phyloP scores from a whole-genome alignment of 2,797 vertebrate genomes.

The Toxotes lorentzi region DNA sequence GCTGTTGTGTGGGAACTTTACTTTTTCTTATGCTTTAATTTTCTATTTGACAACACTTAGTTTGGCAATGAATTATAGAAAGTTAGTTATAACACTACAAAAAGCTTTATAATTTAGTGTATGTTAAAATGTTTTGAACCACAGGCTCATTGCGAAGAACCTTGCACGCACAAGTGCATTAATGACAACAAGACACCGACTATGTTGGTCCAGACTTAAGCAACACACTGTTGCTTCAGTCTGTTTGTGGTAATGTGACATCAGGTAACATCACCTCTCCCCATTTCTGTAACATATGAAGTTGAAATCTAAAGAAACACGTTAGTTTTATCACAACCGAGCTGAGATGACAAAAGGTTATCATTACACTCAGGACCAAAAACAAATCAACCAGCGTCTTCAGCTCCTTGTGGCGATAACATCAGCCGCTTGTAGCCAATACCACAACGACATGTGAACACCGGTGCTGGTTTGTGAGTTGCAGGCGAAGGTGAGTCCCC shows the following conservation, averaged over 20 bases:
- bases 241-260: conserved; percentile 13
- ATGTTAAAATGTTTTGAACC: too few species aligned
- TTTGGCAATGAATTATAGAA: neutral
- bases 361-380: conserved; percentile 48
- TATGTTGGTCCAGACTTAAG: neutral
- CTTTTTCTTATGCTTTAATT: neutral
- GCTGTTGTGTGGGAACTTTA: neutral
- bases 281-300: conserved; percentile 30
- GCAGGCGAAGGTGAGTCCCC: conserved; percentile 57
- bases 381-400: conserved; percentile 60
- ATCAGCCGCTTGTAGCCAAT: conserved; percentile 47
- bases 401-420: conserved; percentile 53
- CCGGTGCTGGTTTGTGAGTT: conserved; percentile 38
- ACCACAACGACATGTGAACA: conserved; percentile 18
- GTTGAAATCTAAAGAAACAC: conserved; percentile 35
- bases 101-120: too few species aligned
- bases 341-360: conserved; percentile 48
- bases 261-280: conserved; percentile 9
- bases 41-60: neutral
- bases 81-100: neutral
- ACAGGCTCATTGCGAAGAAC: neutral
- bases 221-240: conserved; percentile 12
- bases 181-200: neutral
- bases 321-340: conserved; percentile 8
- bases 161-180: neutral